These are phyloP conservation scores for Heliconius erato DNA, from an alignment of 2,888 invertebrate species.

Conservation along the genomic window DNA sequence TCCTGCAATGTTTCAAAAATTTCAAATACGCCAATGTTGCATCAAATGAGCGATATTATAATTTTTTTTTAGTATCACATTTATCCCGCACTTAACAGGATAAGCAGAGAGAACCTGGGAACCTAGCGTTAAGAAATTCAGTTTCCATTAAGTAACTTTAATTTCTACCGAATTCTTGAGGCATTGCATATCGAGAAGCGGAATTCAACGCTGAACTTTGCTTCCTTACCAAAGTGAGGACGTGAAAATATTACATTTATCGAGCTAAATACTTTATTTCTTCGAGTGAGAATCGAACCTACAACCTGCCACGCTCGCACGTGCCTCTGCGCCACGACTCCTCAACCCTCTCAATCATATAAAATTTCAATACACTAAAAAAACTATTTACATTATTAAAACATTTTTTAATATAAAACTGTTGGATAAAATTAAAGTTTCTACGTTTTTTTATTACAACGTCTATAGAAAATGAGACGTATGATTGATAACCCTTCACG, in stretches of 20 bases:
- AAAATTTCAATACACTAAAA: neutral
- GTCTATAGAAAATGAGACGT: conserved; percentile 26
- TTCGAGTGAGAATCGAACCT: too few relatives aligned
- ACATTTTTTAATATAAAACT: conserved; percentile 25
- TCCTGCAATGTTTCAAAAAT: too few relatives aligned
- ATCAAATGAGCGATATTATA: too few relatives aligned
- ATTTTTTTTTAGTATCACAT: too few relatives aligned
- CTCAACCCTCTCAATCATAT: neutral
- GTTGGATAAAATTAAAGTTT: conserved; percentile 19
- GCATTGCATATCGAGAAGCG: neutral
- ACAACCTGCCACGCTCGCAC: too few relatives aligned
- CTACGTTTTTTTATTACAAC: neutral
- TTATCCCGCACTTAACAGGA: neutral
- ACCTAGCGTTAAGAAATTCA: neutral
- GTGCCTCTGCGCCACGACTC: too few relatives aligned
- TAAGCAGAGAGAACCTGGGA: neutral
- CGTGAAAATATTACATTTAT: too few relatives aligned
- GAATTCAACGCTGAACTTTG: neutral
- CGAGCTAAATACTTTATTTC: too few relatives aligned
- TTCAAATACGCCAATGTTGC: too few relatives aligned
- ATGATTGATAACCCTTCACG: conserved; percentile 41
- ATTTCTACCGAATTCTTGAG: neutral
- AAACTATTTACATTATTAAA: neutral
- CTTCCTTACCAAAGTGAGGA: too few relatives aligned
- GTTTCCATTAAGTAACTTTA: neutral